Evolutionary conservation across 2,113 vertebrate genomes (phyloP), one percentile per base, ranked within the genome.

Genomic region (Heptranchias perlo): DNA sequence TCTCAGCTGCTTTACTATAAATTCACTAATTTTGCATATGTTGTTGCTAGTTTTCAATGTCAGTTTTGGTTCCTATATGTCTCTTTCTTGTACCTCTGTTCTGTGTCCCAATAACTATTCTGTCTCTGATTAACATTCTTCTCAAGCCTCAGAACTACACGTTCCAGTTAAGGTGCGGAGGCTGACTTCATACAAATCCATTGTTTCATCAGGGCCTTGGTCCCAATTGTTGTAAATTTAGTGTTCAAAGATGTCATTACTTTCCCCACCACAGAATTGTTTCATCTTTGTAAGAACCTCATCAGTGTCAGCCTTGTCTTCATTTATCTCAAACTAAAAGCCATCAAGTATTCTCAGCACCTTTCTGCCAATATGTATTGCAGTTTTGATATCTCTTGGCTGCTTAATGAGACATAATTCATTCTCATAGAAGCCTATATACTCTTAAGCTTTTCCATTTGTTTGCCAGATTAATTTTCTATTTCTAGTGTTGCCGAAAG

Each of bases 321-420:
- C 89, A 93, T 93, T 62, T 93, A 93, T 93, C 89, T 93, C 35
- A 62, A 64, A 64, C 89, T 93, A 62, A 62, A 39, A 93, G 39
- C 89, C 89, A 62, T 93, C 89, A 93, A 62, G 58, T 62, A 39
- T 93, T 61, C 89, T 93, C 16, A 44, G 58, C 44, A 58, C 58
- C 35, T n/a, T 93, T n/a, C 58, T 93, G 54, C 89, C 89, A 93
- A 64, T 93, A 62, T 0, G 18, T 64, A 62, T 21, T 93, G 58
- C 89, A 93, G 21, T 93, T 93, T 62, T 93, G 89, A 93, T 93
- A 62, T 93, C 61, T 10, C 18, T 93, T 93, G 18, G 35, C 54
- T 64, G 89, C 89, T 62, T 93, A 62, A 93, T 62, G 89, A 93
- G 89, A 93, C 89, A 93, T 93, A 35, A 62, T 93, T 62, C 89